These are phyloP conservation scores for Rissa tridactyla DNA, from an alignment of 2,113 vertebrate species.

Conservation along the genomic window DNA sequence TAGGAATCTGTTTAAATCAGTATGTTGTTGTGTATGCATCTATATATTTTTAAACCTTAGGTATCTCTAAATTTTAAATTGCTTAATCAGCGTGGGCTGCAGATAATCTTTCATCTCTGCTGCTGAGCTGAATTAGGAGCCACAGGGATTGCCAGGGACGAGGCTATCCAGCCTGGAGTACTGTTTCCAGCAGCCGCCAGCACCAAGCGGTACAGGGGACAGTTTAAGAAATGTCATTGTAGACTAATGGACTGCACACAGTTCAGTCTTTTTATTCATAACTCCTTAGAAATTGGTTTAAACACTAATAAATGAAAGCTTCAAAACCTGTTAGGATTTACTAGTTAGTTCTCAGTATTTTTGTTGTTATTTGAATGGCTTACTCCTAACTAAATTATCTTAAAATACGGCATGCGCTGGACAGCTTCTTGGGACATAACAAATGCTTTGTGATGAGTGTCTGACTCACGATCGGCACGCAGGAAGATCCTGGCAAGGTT, in stretches of 20 bases:
- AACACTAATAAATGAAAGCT: background rate
- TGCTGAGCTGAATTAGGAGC: background rate
- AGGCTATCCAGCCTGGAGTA: background rate
- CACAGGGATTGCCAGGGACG: background rate
- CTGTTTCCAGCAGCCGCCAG: background rate
- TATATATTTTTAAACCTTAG: background rate
- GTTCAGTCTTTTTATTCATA: background rate
- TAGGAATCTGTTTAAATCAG: background rate
- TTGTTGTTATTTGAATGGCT: background rate
- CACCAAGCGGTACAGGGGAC: background rate
- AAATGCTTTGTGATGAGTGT: background rate
- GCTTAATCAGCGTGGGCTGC: background rate
- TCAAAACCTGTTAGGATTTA: background rate
- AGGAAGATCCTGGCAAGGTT: background rate
- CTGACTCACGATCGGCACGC: fast-evolving
- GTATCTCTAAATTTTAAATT: background rate
- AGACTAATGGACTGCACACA: background rate
- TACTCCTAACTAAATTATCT: background rate
- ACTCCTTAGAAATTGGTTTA: background rate
- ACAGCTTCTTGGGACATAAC: background rate
- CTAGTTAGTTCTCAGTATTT: background rate
- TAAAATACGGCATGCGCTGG: background rate
- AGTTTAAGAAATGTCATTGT: background rate
- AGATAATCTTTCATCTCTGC: background rate
- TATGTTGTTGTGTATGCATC: background rate